Conservation (phyloP, 2,888 invertebrate species). For the Piscicola geometra region DNA sequence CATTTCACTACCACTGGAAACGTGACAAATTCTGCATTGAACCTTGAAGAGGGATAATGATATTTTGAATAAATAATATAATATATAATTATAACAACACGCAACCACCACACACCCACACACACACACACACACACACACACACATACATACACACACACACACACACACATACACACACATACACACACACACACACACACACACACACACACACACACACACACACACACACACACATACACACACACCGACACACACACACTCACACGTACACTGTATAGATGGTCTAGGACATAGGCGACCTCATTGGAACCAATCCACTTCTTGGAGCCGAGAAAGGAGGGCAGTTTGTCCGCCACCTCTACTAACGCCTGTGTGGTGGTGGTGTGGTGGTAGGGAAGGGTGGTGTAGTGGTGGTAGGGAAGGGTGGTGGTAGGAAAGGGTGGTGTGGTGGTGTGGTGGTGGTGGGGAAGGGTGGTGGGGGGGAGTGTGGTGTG, state of each 20-base stretch:
- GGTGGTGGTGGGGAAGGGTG: too few relatives aligned
- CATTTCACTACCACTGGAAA: slow-evolving; percentile 22
- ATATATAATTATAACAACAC: slow-evolving; percentile 11
- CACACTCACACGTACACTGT: slow-evolving; percentile 26
- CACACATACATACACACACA: too few relatives aligned
- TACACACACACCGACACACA: not conserved
- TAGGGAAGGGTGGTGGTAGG: too few relatives aligned
- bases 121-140: too few relatives aligned
- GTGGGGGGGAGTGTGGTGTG: too few relatives aligned
- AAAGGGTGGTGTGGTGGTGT: too few relatives aligned
- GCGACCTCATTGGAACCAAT: slow-evolving; percentile 96
- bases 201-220: not conserved
- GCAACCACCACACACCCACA: not conserved
- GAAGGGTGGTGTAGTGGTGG: too few relatives aligned
- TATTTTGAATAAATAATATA: not conserved
- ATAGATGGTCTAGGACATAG: slow-evolving; percentile 70
- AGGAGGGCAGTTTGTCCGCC: slow-evolving; percentile 81
- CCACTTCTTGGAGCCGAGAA: slow-evolving; percentile 89
- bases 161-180: too few relatives aligned
- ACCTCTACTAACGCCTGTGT: slow-evolving; percentile 80
- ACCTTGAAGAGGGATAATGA: not conserved
- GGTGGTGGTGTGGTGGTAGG: not conserved
- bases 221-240: not conserved
- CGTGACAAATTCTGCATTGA: slow-evolving; percentile 23
- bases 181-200: too few relatives aligned